Evolutionary conservation across 2,113 vertebrate species (phyloP).

Genomic region (Peromyscus maniculatus): DNA sequence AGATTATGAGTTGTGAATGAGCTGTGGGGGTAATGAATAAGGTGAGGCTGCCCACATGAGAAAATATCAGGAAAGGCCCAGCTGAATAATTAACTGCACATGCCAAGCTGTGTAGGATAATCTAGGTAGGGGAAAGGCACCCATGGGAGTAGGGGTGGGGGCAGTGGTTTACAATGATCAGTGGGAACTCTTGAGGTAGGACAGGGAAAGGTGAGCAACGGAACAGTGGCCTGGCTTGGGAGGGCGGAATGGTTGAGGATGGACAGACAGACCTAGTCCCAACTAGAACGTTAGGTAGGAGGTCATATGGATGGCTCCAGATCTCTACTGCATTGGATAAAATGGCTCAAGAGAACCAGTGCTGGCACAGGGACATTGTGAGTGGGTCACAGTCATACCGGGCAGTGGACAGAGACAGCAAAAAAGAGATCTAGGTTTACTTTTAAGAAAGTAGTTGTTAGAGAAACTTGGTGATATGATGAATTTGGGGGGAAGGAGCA

Average conservation of each 20-base stretch:
- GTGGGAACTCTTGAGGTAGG: background rate
- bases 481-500: background rate
- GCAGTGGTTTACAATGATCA: no score
- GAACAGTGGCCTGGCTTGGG: no score
- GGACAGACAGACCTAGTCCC: background rate
- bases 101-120: background rate
- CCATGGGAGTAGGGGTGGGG: no score
- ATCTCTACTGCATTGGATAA: no score
- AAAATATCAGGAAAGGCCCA: background rate
- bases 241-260: background rate
- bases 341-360: background rate
- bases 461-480: background rate
- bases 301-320: background rate
- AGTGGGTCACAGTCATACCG: background rate
- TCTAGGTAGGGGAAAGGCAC: background rate
- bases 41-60: background rate
- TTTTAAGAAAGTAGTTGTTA: background rate
- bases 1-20: background rate
- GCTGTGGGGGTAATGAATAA: background rate
- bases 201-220: background rate
- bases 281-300: background rate
- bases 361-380: background rate
- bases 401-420: background rate
- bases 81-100: fast-evolving
- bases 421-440: background rate